These are phyloP conservation scores for Papilio xuthus DNA, from an alignment of 1,140 invertebrate genomes.

Conservation along the genomic window DNA sequence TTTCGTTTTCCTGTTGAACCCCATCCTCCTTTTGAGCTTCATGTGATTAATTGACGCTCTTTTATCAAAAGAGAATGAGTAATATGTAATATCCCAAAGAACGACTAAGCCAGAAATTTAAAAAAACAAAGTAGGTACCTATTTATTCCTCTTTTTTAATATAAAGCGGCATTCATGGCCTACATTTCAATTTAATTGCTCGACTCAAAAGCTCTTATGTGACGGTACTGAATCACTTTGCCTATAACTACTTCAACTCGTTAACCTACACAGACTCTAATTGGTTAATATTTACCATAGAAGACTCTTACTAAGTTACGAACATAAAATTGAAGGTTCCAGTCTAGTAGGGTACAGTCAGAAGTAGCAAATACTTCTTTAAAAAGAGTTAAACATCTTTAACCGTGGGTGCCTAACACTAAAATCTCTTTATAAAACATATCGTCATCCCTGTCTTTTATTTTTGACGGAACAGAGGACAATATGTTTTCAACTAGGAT, in stretches of 20 bases:
- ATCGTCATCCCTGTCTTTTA: too few species aligned
- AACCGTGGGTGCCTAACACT: too few species aligned
- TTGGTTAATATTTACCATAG: slow-evolving; percentile 27
- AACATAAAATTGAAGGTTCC: neutral
- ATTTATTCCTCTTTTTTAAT: neutral
- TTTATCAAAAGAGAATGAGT: too few species aligned
- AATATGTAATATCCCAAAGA: too few species aligned
- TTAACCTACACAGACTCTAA: slow-evolving; percentile 27
- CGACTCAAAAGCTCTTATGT: slow-evolving; percentile 10
- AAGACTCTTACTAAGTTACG: neutral
- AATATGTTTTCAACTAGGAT: too few species aligned
- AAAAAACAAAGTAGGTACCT: neutral
- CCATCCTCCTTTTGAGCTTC: too few species aligned
- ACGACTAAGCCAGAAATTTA: neutral
- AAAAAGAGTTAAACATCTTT: neutral
- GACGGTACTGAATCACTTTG: slow-evolving; percentile 27
- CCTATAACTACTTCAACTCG: slow-evolving; percentile 24
- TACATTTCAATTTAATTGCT: slow-evolving; percentile 5
- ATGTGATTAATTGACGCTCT: too few species aligned
- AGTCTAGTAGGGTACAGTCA: too few species aligned
- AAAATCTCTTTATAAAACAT: too few species aligned
- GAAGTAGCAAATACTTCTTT: neutral
- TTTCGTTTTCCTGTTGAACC: too few species aligned
- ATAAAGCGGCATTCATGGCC: neutral
- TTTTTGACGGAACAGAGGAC: too few species aligned